Percentiles rank a stretch among this genome's conserved stretches.
phyloP scores from a whole-genome alignment of 2,888 invertebrate species.

The Deilephila elpenor region DNA sequence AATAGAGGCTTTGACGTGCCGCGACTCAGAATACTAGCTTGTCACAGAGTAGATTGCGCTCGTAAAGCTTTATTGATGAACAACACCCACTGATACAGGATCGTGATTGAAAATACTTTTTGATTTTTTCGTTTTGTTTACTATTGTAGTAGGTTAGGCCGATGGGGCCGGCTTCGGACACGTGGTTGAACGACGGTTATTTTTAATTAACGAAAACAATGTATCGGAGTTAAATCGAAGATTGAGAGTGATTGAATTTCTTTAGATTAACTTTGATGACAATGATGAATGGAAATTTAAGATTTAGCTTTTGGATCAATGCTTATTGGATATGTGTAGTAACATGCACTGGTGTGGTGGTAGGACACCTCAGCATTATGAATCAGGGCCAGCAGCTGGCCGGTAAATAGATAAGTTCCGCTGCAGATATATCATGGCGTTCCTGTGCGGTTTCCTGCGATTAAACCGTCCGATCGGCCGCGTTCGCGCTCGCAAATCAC shows the following conservation, averaged over 20 bases:
- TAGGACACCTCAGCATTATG: slow-evolving; percentile 60
- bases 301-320: neutral
- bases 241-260: slow-evolving; percentile 20
- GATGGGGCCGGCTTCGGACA: slow-evolving; percentile 16
- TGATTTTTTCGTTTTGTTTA: slow-evolving; percentile 41
- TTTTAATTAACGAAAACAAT: slow-evolving; percentile 27
- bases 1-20: slow-evolving; percentile 79
- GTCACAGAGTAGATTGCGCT: slow-evolving; percentile 54
- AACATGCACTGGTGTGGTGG: slow-evolving; percentile 26
- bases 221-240: slow-evolving; percentile 8
- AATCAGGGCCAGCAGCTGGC: slow-evolving; percentile 63
- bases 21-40: slow-evolving; percentile 63
- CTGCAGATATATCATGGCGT: slow-evolving; percentile 63
- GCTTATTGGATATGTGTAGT: neutral
- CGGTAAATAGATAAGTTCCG: slow-evolving; percentile 80
- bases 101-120: slow-evolving; percentile 41
- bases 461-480: slow-evolving; percentile 60
- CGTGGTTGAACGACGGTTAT: slow-evolving; percentile 33
- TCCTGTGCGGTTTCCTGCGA: slow-evolving; percentile 73
- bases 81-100: slow-evolving; percentile 44
- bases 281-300: neutral
- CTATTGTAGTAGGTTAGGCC: slow-evolving; percentile 34
- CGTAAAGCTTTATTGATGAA: slow-evolving; percentile 67
- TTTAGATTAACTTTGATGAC: neutral
- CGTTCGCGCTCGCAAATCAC: slow-evolving; percentile 72